These are phyloP conservation scores for Cyprinodon variegatus DNA, from an alignment of 2,113 vertebrate genomes.

Conservation along the genomic window DNA sequence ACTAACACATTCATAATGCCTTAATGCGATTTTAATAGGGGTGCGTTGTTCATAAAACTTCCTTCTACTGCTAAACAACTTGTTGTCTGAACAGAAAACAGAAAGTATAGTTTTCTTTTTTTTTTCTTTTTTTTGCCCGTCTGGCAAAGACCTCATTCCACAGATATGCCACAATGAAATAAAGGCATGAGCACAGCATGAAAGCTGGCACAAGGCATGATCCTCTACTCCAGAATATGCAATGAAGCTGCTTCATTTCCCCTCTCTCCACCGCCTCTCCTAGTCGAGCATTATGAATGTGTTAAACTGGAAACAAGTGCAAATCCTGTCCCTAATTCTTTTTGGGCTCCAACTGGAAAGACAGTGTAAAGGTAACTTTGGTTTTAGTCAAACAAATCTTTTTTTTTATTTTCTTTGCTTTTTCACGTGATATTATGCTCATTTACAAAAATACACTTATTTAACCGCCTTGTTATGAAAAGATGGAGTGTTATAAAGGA, in stretches of 20 bases:
- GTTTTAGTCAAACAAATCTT: conserved; percentile 38
- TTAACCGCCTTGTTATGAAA: conserved; percentile 58
- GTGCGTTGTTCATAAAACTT: conserved; percentile 16
- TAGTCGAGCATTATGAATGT: conserved; percentile 73
- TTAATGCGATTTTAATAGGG: conserved; percentile 51
- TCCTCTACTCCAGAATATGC: conserved; percentile 61
- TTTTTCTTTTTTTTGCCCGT: conserved; percentile 50
- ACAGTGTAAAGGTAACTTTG: conserved; percentile 29
- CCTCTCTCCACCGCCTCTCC: not conserved
- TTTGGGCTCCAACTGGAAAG: conserved; percentile 56
- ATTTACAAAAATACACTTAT: conserved; percentile 45
- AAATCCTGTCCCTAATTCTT: conserved; percentile 64
- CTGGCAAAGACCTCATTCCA: conserved; percentile 41
- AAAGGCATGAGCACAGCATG: conserved; percentile 71
- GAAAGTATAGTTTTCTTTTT: conserved; percentile 44
- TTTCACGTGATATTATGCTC: conserved; percentile 44
- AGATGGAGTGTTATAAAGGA: conserved; percentile 43
- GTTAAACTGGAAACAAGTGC: conserved; percentile 53
- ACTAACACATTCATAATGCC: conserved; percentile 77
- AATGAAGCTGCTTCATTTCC: conserved; percentile 55
- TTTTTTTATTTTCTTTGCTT: conserved; percentile 28
- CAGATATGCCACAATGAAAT: conserved; percentile 44
- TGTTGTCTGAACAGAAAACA: conserved; percentile 39
- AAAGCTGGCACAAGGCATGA: conserved; percentile 65
- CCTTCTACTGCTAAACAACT: conserved; percentile 32